Conservation (phyloP, 2,113 vertebrate species). For the Scytalopus superciliaris region DNA sequence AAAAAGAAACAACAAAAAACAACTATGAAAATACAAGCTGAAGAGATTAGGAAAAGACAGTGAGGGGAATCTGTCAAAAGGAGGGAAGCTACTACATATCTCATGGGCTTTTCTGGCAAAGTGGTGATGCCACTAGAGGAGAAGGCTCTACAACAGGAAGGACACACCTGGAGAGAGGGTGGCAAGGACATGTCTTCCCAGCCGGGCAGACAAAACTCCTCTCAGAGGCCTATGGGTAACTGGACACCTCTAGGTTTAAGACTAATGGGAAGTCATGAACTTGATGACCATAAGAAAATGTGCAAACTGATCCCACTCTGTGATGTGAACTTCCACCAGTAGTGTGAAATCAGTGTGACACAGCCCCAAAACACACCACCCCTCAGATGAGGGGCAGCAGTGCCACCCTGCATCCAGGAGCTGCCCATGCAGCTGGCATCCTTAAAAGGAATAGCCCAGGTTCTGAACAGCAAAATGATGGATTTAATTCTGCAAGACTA, state of each 20-base stretch:
- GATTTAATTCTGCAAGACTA: neutral
- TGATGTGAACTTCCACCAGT: accelerated
- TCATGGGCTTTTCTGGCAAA: neutral
- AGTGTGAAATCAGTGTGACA: neutral
- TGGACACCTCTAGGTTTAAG: neutral
- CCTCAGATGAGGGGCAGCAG: neutral
- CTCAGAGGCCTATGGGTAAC: neutral
- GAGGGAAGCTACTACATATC: neutral
- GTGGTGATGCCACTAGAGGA: neutral
- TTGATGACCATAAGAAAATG: neutral
- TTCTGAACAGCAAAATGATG: neutral
- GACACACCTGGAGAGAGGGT: neutral
- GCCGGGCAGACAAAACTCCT: neutral
- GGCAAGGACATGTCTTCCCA: neutral
- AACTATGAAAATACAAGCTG: neutral
- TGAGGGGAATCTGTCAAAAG: accelerated
- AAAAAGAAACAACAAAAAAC: neutral
- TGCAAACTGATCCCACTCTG: neutral
- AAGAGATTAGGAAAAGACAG: neutral
- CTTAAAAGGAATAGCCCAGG: neutral
- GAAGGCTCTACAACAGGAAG: neutral
- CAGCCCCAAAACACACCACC: accelerated
- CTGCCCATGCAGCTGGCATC: neutral
- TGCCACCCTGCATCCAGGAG: neutral
- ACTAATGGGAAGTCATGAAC: neutral